Evolutionary conservation across 2,113 vertebrate genomes (phyloP), one percentile per base, ranked within the genome.

Genomic region (Grantiella picta): DNA sequence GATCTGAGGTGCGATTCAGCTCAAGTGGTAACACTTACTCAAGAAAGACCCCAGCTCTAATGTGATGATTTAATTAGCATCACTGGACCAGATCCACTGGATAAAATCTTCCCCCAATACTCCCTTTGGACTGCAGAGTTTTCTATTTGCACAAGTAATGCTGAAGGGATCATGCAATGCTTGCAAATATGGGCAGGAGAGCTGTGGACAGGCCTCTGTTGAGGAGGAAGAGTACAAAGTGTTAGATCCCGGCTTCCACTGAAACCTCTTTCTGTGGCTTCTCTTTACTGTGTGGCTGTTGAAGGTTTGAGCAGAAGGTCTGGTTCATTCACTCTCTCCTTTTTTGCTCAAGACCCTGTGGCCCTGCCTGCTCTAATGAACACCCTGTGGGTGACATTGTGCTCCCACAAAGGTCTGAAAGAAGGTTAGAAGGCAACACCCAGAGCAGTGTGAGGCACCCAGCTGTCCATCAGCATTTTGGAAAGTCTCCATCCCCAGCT

Each of bases 61-160:
- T 91, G 92, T 90, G 82, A 89, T 95, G 89, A 95, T 94, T 94
- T 97, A 96, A 96, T 96, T 96, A 96, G 64, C 63, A 84, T 75
- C 89, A 68, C 92, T 95, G 92, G 72, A 91, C 33, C 54, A 86
- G 64, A 53, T 95, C 82, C 91, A 68, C 50, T 31, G 69, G 92
- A 75, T 84, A 89, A 92, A 91, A 68, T 50, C 81, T 94, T 86
- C 33, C 47, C 71, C 25, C 53, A 45, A 0, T 78, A 29, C 3
- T 82, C 44, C 59, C 60, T 94, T 40, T 54, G 93, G 91, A 94
- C 45, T 19, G 25, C 49, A 66, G 77, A 90, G 65, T 64, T 83
- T 88, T 87, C 82, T 94, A 0, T 63, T 33, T 65, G 70, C 36
- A 40, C 89, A 81, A 83, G 47, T 38, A 85, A 53, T 69, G 38